Evolutionary conservation across 1,140 invertebrate species (phyloP).

Genomic region (Drosophila punjabiensis): DNA sequence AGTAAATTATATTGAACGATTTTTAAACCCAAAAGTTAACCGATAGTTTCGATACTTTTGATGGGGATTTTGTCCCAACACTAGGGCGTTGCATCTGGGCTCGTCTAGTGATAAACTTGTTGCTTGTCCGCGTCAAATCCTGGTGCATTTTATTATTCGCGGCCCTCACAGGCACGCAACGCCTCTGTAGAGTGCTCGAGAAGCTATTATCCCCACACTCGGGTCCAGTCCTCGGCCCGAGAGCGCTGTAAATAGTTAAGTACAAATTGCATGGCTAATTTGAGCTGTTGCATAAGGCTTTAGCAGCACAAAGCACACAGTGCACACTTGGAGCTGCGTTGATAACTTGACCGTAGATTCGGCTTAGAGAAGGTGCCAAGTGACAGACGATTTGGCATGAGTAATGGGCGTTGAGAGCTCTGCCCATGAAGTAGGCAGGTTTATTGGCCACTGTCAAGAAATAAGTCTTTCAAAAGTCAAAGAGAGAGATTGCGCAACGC

Average conservation of each 20-base stretch:
- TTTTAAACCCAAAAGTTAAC: neutral
- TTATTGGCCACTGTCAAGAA: constrained; percentile 51
- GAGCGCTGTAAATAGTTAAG: constrained; percentile 70
- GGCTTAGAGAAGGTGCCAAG: constrained; percentile 48
- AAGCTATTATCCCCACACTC: constrained; percentile 36
- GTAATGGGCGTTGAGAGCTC: constrained; percentile 50
- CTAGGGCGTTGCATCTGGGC: constrained; percentile 55
- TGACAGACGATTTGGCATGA: constrained; percentile 49
- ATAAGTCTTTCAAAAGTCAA: constrained; percentile 34
- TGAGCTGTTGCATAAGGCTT: constrained; percentile 71
- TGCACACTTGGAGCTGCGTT: constrained; percentile 17
- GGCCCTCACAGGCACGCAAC: constrained; percentile 26
- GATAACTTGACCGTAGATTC: constrained; percentile 37
- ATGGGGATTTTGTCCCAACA: neutral
- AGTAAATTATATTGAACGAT: too few relatives aligned
- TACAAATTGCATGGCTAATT: constrained; percentile 83
- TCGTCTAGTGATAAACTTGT: constrained; percentile 78
- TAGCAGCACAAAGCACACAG: constrained; percentile 25
- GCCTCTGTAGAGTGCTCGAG: constrained; percentile 52
- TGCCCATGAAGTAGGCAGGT: constrained; percentile 48
- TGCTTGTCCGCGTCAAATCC: constrained; percentile 74
- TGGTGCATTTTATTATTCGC: constrained; percentile 68
- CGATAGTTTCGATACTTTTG: constrained; percentile 10
- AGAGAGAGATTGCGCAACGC: constrained; percentile 14
- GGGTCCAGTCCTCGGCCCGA: neutral